Evolutionary conservation across 2,113 vertebrate genomes (phyloP), one percentile per base, ranked within the genome.

Genomic region (Channa maculata): DNA sequence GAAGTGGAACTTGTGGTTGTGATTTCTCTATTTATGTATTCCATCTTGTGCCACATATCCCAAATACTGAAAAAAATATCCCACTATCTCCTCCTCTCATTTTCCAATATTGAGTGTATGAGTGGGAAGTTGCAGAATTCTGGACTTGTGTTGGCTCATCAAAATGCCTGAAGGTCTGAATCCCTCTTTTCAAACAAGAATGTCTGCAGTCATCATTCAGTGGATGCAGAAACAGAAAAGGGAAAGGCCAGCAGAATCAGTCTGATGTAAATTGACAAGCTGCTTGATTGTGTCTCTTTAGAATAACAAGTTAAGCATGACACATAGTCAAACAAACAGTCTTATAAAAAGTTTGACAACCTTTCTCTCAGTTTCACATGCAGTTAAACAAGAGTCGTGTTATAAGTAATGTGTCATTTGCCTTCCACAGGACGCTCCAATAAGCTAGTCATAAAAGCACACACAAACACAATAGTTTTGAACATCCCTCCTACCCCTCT

Each of bases 71-170:
- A 3, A 55, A 44, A 41, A 46, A 6, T 33, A 37, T 10, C 11
- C 33, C 15, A 2, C n/a, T 41, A 33, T 58, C 67, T 39, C 51
- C 14, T 75, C 65, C 60, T 68, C 41, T 60, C 14, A 36, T 36
- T 24, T 75, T 74, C 12, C 50, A 44, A 5, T 55, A 34, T 15
- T 43, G 5, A 36, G 0, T 60, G 52, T 6, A n/a, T 0, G 6
- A 59, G 75, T 46, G 69, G 80, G 60, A 55, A 49, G 60, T 15
- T 63, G 62, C 43, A 49, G 55, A 3, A 4, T 58, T 63, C 33
- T 48, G 71, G 76, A 57, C 51, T 66, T 14, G 41, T 74, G 65
- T 82, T 75, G 72, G 78, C 67, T 85, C 86, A 87, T 86, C 76
- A 71, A 79, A 73, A 88, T 79, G 48, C 70, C 59, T 76, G 4